phyloP scores from a whole-genome alignment of 2,888 invertebrate species.

The Sesia apiformis region DNA sequence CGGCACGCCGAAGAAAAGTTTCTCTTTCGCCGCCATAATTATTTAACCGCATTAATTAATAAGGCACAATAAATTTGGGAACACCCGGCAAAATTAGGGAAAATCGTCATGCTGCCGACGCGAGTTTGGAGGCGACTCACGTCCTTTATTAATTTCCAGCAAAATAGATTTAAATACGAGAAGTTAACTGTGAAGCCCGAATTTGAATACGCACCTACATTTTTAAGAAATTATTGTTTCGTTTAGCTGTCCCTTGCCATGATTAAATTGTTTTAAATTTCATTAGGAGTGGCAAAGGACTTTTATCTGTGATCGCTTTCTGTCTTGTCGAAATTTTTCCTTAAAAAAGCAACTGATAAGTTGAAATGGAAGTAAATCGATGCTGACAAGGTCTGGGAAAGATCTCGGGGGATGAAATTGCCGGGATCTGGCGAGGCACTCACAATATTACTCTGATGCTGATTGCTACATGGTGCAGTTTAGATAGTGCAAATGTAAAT shows the following conservation, averaged over 20 bases:
- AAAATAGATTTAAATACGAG: constrained; percentile 45
- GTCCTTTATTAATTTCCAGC: constrained; percentile 47
- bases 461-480: constrained; percentile 16
- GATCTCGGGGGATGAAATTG: constrained; percentile 25
- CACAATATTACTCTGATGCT: constrained; percentile 26
- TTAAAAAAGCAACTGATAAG: constrained; percentile 1
- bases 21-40: constrained; percentile 11
- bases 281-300: no score
- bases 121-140: constrained; percentile 20
- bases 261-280: no score
- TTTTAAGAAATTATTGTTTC: constrained; percentile 7
- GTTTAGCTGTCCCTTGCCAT: no score
- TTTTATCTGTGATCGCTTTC: constrained; percentile 1
- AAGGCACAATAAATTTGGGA: constrained; percentile 38
- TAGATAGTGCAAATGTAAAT: not conserved
- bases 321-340: constrained; percentile 1
- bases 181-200: constrained; percentile 28
- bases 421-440: constrained; percentile 23
- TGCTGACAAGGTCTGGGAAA: constrained; percentile 20
- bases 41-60: constrained; percentile 45
- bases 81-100: constrained; percentile 30
- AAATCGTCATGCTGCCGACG: constrained; percentile 26
- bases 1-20: constrained; percentile 21
- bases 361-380: constrained; percentile 22
- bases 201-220: not conserved